Evolutionary conservation across 2,888 invertebrate genomes (phyloP), one percentile per base, ranked within the genome.

Genomic region (Dicranocentrus wangi): DNA sequence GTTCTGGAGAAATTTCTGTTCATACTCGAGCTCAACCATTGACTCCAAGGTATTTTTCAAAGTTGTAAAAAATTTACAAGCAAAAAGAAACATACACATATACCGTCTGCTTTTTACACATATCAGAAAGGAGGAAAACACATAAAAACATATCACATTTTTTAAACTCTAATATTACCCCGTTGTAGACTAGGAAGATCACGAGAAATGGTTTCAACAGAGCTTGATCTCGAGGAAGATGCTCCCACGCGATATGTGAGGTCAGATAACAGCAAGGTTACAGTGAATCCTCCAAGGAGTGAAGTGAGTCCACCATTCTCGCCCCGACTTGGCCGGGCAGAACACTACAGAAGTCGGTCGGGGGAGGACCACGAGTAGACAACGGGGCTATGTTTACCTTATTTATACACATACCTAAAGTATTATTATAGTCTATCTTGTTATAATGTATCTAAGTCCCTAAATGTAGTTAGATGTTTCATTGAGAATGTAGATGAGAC

Each of bases 1-100:
- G 82, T 70, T 83, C 83, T 39, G 72, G 79, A 32, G 83, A 83
- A 76, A 69, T 82, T 32, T 55, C 69, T 28, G 76, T 82, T 75
- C 81, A 83, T 42, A 69, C 61, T 21, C 72, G 83, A 73, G 76
- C 82, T 77, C 79, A 80, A 68, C 83, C 83, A 28, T 80, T 83
- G 60, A 77, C 80, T 43, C 83, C 83, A 61, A 83, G 83, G 83
- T 83, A 71, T 15, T n/a, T n/a, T n/a, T n/a, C n/a, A n/a, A n/a
- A 32, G 1, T 39, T 47, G 13, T 10, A 66, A 23, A 25, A 21
- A 25, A 43, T 27, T 43, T 28, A 27, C 27, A n/a, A 27, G 13
- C n/a, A 19, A 23, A 23, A 23, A 17, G 21, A 19, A 58, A 17
- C n/a, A 47, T n/a, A n/a, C 15, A 23, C 3, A 58, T 21, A 15